Evolutionary conservation across 2,888 invertebrate species (phyloP).

Genomic region (Dermolepida albohirtum): DNA sequence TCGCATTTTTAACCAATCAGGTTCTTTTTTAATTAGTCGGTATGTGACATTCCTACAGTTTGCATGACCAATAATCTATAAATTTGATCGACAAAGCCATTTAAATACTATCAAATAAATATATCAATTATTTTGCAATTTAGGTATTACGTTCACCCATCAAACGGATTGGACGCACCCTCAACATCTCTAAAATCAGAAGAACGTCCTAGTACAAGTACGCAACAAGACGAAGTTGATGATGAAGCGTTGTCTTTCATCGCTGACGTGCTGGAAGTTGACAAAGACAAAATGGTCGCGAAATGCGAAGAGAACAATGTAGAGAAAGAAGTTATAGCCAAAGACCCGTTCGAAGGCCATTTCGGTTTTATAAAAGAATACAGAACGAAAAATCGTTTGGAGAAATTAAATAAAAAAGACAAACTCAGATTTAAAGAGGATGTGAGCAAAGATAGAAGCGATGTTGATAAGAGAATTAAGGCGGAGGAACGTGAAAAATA

Average conservation of each 20-base stretch:
- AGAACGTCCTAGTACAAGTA: slow-evolving; percentile 8
- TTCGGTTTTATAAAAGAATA: slow-evolving; percentile 35
- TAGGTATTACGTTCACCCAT: slow-evolving; percentile 33
- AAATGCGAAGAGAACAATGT: background rate
- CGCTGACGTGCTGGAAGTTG: slow-evolving; percentile 44
- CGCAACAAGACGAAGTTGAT: slow-evolving; percentile 20
- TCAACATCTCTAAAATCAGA: background rate
- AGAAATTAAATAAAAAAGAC: slow-evolving; percentile 47
- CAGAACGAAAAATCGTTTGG: slow-evolving; percentile 38
- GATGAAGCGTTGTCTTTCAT: slow-evolving; percentile 46
- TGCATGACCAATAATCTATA: too few species aligned
- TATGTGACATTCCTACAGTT: too few species aligned
- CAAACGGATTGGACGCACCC: background rate
- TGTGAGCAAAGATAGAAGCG: background rate
- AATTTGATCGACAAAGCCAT: too few species aligned
- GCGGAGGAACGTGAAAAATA: slow-evolving; percentile 48
- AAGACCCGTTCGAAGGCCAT: slow-evolving; percentile 29
- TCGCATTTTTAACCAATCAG: too few species aligned
- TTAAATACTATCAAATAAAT: too few species aligned
- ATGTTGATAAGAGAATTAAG: slow-evolving; percentile 42
- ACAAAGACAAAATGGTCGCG: slow-evolving; percentile 28
- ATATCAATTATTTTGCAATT: background rate
- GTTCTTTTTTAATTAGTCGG: too few species aligned
- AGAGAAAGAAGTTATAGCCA: background rate
- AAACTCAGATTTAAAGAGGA: slow-evolving; percentile 18